phyloP scores from a whole-genome alignment of 2,888 invertebrate genomes.

The Leucophenga maculata region DNA sequence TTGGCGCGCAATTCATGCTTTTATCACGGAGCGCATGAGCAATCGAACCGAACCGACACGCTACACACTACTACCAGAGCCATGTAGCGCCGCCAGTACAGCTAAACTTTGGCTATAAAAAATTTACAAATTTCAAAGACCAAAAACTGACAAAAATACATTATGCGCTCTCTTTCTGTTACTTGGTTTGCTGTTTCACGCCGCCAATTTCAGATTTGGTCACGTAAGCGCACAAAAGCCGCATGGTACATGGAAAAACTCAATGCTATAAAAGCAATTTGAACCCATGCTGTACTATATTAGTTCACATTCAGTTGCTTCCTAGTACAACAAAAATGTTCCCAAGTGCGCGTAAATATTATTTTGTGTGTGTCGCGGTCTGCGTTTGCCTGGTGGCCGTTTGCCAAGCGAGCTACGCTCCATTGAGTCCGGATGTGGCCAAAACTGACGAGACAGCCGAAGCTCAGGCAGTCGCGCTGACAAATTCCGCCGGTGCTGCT shows the following conservation, averaged over 20 bases:
- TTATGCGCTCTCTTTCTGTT: slow-evolving; percentile 30
- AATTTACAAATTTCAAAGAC: slow-evolving; percentile 19
- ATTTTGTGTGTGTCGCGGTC: slow-evolving; percentile 48
- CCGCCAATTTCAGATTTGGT: slow-evolving; percentile 49
- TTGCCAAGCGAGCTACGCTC: background rate
- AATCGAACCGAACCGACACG: background rate
- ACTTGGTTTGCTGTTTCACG: slow-evolving; percentile 27
- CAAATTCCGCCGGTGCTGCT: slow-evolving; percentile 59
- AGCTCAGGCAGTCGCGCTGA: slow-evolving; percentile 57
- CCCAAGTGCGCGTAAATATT: slow-evolving; percentile 45
- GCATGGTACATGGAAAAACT: slow-evolving; percentile 46
- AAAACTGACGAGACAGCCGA: slow-evolving; percentile 47
- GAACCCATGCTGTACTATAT: slow-evolving; percentile 55
- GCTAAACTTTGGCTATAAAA: slow-evolving; percentile 1
- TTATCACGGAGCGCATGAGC: slow-evolving; percentile 21
- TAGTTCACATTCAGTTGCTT: slow-evolving; percentile 60
- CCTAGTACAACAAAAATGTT: slow-evolving; percentile 45
- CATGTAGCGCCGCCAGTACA: too few relatives aligned
- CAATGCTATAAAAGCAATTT: slow-evolving; percentile 67
- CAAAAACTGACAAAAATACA: slow-evolving; percentile 35
- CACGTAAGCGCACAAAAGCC: slow-evolving; percentile 64
- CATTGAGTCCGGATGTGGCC: slow-evolving; percentile 35
- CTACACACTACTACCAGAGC: too few relatives aligned
- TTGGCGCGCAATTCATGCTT: slow-evolving; percentile 50
- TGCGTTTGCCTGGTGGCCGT: slow-evolving; percentile 26